Conservation (phyloP, 1,140 invertebrate species). For the Drosophila prosaltans region DNA sequence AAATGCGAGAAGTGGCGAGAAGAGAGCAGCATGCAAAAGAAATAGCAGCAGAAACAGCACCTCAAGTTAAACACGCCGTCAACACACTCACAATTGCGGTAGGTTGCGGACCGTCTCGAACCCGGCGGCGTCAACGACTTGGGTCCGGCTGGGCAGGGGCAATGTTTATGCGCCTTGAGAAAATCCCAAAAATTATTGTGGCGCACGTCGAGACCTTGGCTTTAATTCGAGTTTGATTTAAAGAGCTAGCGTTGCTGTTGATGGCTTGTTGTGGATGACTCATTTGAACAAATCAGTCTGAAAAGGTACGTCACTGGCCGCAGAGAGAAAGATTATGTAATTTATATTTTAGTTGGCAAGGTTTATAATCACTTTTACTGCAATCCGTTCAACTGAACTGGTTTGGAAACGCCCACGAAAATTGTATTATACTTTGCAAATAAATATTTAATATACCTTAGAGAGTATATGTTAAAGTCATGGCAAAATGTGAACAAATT, state of each 20-base stretch:
- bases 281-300: conserved; percentile 34
- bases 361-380: conserved; percentile 76
- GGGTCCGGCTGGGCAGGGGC: conserved; percentile 35
- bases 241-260: conserved; percentile 49
- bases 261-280: conserved; percentile 37
- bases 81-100: conserved; percentile 70
- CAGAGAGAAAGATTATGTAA: conserved; percentile 59
- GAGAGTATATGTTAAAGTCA: conserved; percentile 41
- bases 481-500: conserved; percentile 73
- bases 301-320: conserved; percentile 72
- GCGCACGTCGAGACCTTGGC: conserved; percentile 73
- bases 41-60: conserved; percentile 34
- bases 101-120: conserved; percentile 57
- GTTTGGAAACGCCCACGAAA: conserved; percentile 61
- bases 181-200: conserved; percentile 77
- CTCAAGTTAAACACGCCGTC: conserved; percentile 34
- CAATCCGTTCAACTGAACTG: conserved; percentile 50
- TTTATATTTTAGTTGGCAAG: conserved; percentile 38
- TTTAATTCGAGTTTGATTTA: conserved; percentile 76
- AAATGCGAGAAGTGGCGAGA: conserved; percentile 71
- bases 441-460: not conserved
- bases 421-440: conserved; percentile 4
- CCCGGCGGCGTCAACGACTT: conserved; percentile 63
- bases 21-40: conserved; percentile 20
- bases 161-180: conserved; percentile 66